phyloP scores from a whole-genome alignment of 2,113 vertebrate species.

The Myocastor coypus region DNA sequence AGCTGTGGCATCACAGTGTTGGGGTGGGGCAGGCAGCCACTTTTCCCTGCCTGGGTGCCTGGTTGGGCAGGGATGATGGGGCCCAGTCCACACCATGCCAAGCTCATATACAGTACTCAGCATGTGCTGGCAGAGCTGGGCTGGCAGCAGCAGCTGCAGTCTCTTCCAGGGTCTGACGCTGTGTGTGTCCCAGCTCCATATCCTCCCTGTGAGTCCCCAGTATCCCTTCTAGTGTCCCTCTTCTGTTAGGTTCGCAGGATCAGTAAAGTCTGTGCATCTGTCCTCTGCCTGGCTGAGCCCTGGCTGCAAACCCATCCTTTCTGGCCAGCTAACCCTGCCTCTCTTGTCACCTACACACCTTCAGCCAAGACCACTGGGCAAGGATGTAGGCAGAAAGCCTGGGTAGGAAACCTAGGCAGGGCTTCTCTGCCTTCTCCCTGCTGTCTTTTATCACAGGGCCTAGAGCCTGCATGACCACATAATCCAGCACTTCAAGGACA shows the following conservation, averaged over 20 bases:
- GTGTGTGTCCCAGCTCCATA: background rate
- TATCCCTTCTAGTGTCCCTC: background rate
- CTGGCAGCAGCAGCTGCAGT: background rate
- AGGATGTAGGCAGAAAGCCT: background rate
- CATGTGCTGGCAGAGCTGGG: accelerated
- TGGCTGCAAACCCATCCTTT: background rate
- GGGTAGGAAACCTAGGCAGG: background rate
- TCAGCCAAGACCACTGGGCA: background rate
- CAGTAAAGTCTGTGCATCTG: background rate
- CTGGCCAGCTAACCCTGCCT: background rate
- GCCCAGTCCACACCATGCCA: background rate
- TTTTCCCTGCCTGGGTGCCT: background rate
- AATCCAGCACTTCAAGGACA: background rate
- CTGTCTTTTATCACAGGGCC: background rate
- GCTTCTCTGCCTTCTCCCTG: background rate
- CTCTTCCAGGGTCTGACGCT: background rate
- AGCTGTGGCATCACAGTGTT: too few species aligned
- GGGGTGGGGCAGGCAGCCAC: too few species aligned
- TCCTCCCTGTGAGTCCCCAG: accelerated
- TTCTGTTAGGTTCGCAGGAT: background rate
- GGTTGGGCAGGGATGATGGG: background rate
- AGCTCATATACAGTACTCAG: background rate
- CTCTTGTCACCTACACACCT: background rate
- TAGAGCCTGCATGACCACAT: background rate
- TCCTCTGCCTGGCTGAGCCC: background rate